A percentile compares a stretch with the other conserved stretches of the same genome.
Conservation (phyloP, 2,888 invertebrate genomes). For the Chalcosyrphus nemorum region DNA sequence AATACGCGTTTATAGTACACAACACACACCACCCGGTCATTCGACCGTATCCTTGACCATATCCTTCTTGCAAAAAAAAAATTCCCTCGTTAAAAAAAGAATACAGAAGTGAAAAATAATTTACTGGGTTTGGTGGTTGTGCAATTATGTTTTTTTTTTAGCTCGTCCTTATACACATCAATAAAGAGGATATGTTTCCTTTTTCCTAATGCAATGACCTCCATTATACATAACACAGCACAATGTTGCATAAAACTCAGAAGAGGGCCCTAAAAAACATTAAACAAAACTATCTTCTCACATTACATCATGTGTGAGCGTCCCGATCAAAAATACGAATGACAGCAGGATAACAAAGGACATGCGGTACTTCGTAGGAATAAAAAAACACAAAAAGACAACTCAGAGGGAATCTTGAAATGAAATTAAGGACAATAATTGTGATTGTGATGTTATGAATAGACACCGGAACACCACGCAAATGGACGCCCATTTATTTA, state of each 20-base stretch:
- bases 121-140: constrained; percentile 37
- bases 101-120: constrained; percentile 40
- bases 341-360: constrained; percentile 11
- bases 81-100: constrained; percentile 20
- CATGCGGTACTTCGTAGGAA: background rate
- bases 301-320: constrained; percentile 56
- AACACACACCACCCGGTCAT: constrained; percentile 9
- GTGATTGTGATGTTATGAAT: background rate
- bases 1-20: constrained; percentile 13
- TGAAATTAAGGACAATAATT: constrained; percentile 41
- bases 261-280: constrained; percentile 9
- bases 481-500: constrained; percentile 1
- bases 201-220: constrained; percentile 33
- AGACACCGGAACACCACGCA: constrained; percentile 24
- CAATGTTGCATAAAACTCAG: background rate
- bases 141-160: constrained; percentile 28
- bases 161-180: constrained; percentile 43
- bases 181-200: constrained; percentile 39
- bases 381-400: constrained; percentile 16
- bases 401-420: constrained; percentile 23
- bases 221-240: background rate
- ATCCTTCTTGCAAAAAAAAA: constrained; percentile 12
- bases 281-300: constrained; percentile 74
- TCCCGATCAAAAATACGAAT: background rate
- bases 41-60: constrained; percentile 47